A percentile compares a stretch with the other conserved stretches of the same genome.
Evolutionary conservation across 2,888 invertebrate genomes (phyloP).

Genomic region (Apotomis betuletana): DNA sequence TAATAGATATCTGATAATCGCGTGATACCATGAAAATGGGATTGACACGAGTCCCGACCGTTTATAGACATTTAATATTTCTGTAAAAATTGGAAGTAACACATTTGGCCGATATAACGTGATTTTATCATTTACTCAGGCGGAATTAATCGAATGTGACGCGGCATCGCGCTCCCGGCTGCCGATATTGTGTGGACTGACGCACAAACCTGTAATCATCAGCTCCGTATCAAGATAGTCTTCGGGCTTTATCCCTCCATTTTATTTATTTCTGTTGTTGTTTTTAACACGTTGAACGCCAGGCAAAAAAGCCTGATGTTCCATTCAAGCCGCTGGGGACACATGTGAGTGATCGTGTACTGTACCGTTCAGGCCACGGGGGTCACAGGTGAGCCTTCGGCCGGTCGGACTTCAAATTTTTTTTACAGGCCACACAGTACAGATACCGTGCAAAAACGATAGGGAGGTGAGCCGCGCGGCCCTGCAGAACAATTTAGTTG

Average conservation of each 20-base stretch:
- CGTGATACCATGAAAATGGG: neutral
- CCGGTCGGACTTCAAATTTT: too few species aligned
- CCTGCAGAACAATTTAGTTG: too few species aligned
- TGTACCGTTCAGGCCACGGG: too few species aligned
- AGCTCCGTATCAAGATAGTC: neutral
- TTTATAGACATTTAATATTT: neutral
- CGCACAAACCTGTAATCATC: constrained; percentile 13
- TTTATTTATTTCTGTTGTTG: neutral
- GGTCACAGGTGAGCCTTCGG: too few species aligned
- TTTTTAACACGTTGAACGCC: too few species aligned
- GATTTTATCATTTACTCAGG: constrained; percentile 51
- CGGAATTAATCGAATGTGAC: constrained; percentile 52
- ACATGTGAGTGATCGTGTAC: too few species aligned
- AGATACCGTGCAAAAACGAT: too few species aligned
- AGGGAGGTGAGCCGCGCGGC: too few species aligned
- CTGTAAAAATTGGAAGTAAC: constrained; percentile 3
- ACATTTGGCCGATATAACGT: constrained; percentile 4
- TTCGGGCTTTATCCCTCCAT: neutral
- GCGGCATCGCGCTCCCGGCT: constrained; percentile 45
- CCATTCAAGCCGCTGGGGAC: too few species aligned
- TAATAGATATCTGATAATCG: too few species aligned
- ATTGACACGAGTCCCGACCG: neutral
- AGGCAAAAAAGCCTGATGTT: too few species aligned
- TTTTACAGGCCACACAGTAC: too few species aligned
- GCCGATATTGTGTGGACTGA: neutral